Conservation (phyloP, 2,888 invertebrate genomes). For the Drosophila fungiperda region DNA sequence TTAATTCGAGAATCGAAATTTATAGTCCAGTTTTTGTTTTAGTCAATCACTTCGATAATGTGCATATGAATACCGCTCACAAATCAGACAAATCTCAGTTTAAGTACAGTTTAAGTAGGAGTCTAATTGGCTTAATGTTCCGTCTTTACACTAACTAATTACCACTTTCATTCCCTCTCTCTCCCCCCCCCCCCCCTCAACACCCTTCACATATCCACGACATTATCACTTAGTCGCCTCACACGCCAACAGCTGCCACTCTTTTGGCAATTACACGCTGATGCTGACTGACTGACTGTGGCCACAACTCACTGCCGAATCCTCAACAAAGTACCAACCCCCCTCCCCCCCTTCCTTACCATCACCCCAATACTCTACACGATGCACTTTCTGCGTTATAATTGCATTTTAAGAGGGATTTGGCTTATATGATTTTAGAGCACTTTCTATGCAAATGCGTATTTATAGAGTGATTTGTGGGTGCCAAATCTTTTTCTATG, state of each 20-base stretch:
- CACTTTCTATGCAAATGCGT: background rate
- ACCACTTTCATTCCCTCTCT: too few species aligned
- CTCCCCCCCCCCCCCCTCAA: too few species aligned
- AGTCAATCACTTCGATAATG: background rate
- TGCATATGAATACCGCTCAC: background rate
- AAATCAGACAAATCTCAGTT: background rate
- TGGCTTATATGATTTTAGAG: constrained; percentile 30
- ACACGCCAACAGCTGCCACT: constrained; percentile 10
- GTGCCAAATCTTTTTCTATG: constrained; percentile 3
- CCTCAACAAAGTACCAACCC: background rate
- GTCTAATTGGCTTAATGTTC: background rate
- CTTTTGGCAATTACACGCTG: constrained; percentile 14
- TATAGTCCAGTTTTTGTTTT: background rate
- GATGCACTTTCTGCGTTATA: constrained; percentile 28
- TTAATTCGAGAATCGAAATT: background rate
- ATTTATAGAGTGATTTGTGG: constrained; percentile 14
- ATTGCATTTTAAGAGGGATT: constrained; percentile 63
- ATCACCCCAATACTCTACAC: background rate
- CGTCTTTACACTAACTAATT: background rate
- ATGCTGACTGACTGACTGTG: background rate
- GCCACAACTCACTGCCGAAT: background rate
- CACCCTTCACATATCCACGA: too few species aligned
- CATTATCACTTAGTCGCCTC: too few species aligned
- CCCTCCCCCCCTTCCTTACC: background rate
- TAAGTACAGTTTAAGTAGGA: background rate